Evolutionary conservation across 2,888 invertebrate genomes (phyloP).

Genomic region (Tetanocera ferruginea): DNA sequence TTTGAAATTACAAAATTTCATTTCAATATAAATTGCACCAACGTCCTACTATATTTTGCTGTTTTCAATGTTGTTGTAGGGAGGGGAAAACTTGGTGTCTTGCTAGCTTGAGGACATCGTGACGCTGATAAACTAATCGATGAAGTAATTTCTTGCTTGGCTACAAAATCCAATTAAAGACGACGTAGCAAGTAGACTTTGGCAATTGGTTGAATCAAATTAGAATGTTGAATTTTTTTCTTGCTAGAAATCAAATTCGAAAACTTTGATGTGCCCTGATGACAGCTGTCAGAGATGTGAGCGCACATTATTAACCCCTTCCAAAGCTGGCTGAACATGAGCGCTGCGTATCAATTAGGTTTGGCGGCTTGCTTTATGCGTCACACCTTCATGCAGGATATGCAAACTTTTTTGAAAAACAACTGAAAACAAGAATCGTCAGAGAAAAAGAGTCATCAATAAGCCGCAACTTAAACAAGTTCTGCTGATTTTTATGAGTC

Average conservation of each 20-base stretch:
- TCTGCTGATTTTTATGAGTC: constrained; percentile 29
- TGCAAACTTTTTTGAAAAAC: neutral
- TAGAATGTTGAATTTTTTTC: neutral
- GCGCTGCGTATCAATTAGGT: constrained; percentile 6
- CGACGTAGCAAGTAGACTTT: constrained; percentile 11
- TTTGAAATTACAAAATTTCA: constrained; percentile 41
- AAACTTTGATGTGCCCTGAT: constrained; percentile 17
- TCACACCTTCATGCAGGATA: neutral
- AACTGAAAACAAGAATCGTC: neutral
- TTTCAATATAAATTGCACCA: constrained; percentile 35
- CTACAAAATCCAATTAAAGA: constrained; percentile 46
- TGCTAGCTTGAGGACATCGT: constrained; percentile 11
- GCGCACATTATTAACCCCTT: neutral
- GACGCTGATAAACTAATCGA: constrained; percentile 44
- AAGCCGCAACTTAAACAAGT: constrained; percentile 47
- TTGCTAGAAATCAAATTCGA: neutral
- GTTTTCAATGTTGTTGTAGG: neutral
- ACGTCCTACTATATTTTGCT: constrained; percentile 17
- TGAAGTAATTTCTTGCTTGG: constrained; percentile 48
- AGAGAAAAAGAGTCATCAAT: constrained; percentile 39
- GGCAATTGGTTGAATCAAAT: constrained; percentile 31
- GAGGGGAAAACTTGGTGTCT: neutral
- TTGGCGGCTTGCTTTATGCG: constrained; percentile 6
- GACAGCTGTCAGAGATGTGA: constrained; percentile 2
- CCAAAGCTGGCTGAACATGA: neutral